Evolutionary conservation across 2,888 invertebrate species (phyloP), one percentile per base, ranked within the genome.

Genomic region (Boloria selene): DNA sequence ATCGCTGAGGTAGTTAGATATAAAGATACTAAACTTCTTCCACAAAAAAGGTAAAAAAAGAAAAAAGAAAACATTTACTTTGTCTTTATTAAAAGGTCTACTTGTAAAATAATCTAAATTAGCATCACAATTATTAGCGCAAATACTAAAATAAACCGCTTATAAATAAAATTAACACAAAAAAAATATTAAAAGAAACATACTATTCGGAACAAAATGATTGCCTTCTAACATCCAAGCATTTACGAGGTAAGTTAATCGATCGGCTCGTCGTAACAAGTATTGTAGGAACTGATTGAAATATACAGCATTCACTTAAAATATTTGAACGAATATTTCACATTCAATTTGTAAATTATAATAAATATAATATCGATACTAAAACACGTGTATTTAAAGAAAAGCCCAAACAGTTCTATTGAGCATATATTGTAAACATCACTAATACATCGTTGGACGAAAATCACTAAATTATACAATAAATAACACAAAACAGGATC

Each of bases 71-170:
- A 83, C 81, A 80, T 76, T 77, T 38, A 31, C 68, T 68, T 78
- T 85, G 88, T 90, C 87, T 90, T 90, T 90, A 90, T 90, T 89
- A 81, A 82, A 69, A 82, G 81, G 83, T 87, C 85, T 87, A 86
- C 81, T 80, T 79, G 81, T 89, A 88, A 87, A 87, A 84, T 87
- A 84, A 85, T 85, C 85, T 89, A 88, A 88, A 90, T 85, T 90
- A 90, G 84, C 88, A 90, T 90, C 88, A 89, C 90, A 89, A 84
- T 84, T 79, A 84, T 84, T 79, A 84, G 82, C 84, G 82, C 84
- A 81, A 73, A 76, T 80, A 81, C 78, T 77, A 71, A 81, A 83
- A 79, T 79, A 83, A 84, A 83, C 78, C 75, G 75, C 79, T 81
- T 79, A 84, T 75, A 77, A 77, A 78, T 74, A 76, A 77, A 79